Evolutionary conservation across 2,888 invertebrate species (phyloP).

Genomic region (Oconnorella tubifera): DNA sequence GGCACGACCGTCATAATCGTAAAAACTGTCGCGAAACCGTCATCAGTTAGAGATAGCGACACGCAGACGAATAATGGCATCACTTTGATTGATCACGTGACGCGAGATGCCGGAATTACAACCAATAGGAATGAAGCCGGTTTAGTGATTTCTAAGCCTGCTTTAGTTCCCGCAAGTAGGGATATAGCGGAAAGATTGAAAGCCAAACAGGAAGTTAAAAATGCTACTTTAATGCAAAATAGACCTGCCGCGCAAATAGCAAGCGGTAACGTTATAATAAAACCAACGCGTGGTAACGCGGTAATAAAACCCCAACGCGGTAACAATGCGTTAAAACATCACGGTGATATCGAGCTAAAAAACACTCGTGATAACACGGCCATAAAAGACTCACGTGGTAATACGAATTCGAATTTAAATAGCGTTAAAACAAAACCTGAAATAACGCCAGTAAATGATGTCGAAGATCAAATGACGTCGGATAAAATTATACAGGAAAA

Average conservation of each 20-base stretch:
- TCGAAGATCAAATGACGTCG: too few species aligned
- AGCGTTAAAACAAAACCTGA: too few species aligned
- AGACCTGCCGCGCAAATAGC: not conserved
- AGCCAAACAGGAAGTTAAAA: not conserved
- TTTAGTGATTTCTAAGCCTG: not conserved
- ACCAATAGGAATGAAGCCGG: not conserved
- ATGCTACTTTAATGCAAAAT: not conserved
- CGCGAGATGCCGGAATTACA: not conserved
- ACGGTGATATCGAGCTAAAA: too few species aligned
- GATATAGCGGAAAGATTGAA: not conserved
- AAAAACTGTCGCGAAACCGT: not conserved
- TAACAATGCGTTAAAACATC: too few species aligned
- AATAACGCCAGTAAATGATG: too few species aligned
- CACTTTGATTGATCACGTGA: not conserved
- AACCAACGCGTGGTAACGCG: not conserved
- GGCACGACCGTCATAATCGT: slow-evolving; percentile 5
- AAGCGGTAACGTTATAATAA: not conserved
- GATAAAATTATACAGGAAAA: too few species aligned
- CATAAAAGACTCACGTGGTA: too few species aligned
- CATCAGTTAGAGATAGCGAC: not conserved
- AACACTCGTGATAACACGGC: not conserved
- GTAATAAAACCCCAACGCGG: too few species aligned
- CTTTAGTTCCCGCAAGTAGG: not conserved
- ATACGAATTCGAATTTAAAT: too few species aligned
- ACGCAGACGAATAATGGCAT: not conserved